These are phyloP conservation scores for Drosophila serrata DNA, from an alignment of 1,140 invertebrate species.

Conservation along the genomic window DNA sequence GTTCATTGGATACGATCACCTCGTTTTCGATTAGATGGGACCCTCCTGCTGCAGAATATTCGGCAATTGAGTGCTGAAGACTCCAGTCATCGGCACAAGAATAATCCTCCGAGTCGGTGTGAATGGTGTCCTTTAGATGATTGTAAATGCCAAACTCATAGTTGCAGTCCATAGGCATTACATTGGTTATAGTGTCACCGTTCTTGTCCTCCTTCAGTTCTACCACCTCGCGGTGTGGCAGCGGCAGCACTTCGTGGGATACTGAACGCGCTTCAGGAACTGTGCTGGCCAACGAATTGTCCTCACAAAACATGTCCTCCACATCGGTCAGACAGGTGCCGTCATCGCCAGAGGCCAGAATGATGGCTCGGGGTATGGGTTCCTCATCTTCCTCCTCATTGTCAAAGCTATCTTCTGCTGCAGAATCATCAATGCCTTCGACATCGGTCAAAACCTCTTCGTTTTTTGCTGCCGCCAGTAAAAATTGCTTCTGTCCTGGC, in stretches of 20 bases:
- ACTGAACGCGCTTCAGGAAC: constrained; percentile 61
- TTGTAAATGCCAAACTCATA: constrained; percentile 79
- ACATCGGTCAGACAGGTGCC: constrained; percentile 80
- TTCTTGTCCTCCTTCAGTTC: constrained; percentile 85
- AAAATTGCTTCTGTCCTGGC: constrained; percentile 39
- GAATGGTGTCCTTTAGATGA: constrained; percentile 72
- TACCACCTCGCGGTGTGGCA: constrained; percentile 85
- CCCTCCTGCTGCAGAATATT: constrained; percentile 42
- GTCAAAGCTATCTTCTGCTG: constrained; percentile 82
- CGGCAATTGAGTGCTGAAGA: constrained; percentile 48
- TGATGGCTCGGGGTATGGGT: constrained; percentile 76
- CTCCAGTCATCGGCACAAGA: constrained; percentile 84
- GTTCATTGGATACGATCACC: constrained; percentile 75
- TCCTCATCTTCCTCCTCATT: constrained; percentile 71
- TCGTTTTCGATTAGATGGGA: constrained; percentile 67
- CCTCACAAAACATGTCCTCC: constrained; percentile 85
- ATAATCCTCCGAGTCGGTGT: constrained; percentile 86
- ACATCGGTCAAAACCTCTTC: constrained; percentile 85
- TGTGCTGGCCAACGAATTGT: constrained; percentile 38
- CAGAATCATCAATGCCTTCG: constrained; percentile 86
- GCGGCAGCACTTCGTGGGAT: constrained; percentile 72
- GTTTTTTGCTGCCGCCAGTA: constrained; percentile 38
- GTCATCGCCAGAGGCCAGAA: constrained; percentile 69
- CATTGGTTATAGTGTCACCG: constrained; percentile 85
- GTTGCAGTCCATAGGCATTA: constrained; percentile 85